Evolutionary conservation across 92 coral and sea anemone species (phyloP), one percentile per base, ranked within the genome.

Genomic region (Chrysogorgia sp.): DNA sequence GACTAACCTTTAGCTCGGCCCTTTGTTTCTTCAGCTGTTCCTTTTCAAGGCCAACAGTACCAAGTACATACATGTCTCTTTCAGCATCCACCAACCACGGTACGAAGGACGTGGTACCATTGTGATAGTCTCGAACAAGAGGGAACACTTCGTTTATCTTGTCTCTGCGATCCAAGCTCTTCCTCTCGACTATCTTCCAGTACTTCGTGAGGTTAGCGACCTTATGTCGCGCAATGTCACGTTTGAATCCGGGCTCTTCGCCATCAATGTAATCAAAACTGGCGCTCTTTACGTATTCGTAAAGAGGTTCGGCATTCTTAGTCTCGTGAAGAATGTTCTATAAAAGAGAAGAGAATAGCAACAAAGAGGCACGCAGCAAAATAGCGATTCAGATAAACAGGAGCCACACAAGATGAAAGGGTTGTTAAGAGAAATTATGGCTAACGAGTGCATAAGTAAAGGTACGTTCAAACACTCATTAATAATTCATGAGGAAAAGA

Each of bases 1-100:
- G n/a, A 47, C 67, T 88, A 74, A 94, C 98, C 94, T 91, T 89
- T 29, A 90, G 57, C 7, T 85, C 86, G n/a, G 88, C 74, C 62
- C 87, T 87, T 12, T 82, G 93, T 0, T 81, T 86, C 13, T 81
- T 77, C 71, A 91, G 82, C 7, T 81, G 67, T 57, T 85, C 98
- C 32, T 88, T 86, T 33, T 94, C 97, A 40, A 24, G 64, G 12
- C 92, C 86, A 40, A 86, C 71, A 34, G 57, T 69, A 64, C 90
- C 88, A 60, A 94, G 67, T 3, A 81, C 80, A 67, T 81, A 92
- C 61, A 94, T 43, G 47, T 89, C 92, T 2, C 88, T 90, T 30
- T 94, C 98, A 25, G 97, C 82, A 21, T 83, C 84, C 29, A 85
- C 94, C 75, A 94, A 63, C 88, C 90, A 94, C 26, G 84, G 89